Evolutionary conservation across 2,888 invertebrate species (phyloP), one percentile per base, ranked within the genome.

Genomic region (Choristoneura rosaceana): DNA sequence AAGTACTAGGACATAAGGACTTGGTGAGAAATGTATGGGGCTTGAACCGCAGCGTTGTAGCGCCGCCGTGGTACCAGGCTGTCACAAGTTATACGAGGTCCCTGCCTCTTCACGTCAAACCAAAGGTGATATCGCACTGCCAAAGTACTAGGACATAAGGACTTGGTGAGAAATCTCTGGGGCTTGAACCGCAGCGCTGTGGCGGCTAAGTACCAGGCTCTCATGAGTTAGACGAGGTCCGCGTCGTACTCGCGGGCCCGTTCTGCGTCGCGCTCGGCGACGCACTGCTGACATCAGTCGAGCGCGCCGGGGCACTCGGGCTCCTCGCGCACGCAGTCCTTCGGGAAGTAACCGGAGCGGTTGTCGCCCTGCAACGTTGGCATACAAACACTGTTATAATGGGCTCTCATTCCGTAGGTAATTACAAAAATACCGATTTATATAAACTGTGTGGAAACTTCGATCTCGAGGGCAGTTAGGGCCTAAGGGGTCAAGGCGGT

Each of bases 321-420:
- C 81, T 95, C 95, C 87, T 96, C 96, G 62, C 95, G 94, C 62
- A 98, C 97, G 89, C 96, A 97, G 77, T 96, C 96, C 86, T 96
- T 97, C 3, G 98, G 97, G 89, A 98, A 97, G 88, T 96, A 97
- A 15, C 97, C 98, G 4, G 93, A 89, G 1, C 94, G 88, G 82
- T 90, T 90, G 87, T 94, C 94, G 38, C 92, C 92, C 93, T 94
- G 83, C 0, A 69, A 65, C 17, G 17, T n/a, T 50, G 25, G 25
- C 25, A 25, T 38, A 38, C 7, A 38, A 38, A 38, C 7, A 34
- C 34, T 34, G 34, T 34, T 34, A 34, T 4, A 34, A 34, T 5
- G 7, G 25, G 25, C 25, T 25, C 25, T 25, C 25, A 25, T 25
- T 25, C 25, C 25, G 25, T 25, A 25, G 25, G 25, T 25, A 25